Evolutionary conservation across 2,888 invertebrate genomes (phyloP).

Genomic region (Colostygia pectinataria): DNA sequence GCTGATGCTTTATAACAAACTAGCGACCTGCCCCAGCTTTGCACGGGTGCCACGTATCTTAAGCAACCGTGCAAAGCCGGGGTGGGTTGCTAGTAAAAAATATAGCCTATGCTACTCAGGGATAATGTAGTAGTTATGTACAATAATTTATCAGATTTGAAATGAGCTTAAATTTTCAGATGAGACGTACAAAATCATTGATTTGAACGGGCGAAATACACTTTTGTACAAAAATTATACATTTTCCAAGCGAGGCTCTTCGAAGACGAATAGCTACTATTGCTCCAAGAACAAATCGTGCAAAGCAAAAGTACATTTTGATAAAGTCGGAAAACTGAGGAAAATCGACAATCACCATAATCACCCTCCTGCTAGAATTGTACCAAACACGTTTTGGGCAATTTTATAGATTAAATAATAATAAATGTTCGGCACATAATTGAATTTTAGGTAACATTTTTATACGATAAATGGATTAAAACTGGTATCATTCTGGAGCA

Average conservation of each 20-base stretch:
- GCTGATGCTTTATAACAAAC: too few relatives aligned
- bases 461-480: too few relatives aligned
- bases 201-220: slow-evolving; percentile 11
- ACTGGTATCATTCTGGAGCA: too few relatives aligned
- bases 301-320: slow-evolving; percentile 29
- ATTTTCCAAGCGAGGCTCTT: slow-evolving; percentile 24
- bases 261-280: slow-evolving; percentile 17
- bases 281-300: slow-evolving; percentile 37
- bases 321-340: slow-evolving; percentile 24
- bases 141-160: too few relatives aligned
- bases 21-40: too few relatives aligned
- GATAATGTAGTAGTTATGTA: too few relatives aligned
- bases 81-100: too few relatives aligned
- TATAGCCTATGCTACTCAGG: too few relatives aligned
- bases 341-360: slow-evolving; percentile 19
- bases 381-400: slow-evolving; percentile 12
- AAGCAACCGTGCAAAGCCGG: too few relatives aligned
- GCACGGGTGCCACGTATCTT: too few relatives aligned
- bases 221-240: slow-evolving; percentile 33
- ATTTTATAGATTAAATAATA: slow-evolving; percentile 7
- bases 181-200: slow-evolving; percentile 13
- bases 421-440: too few relatives aligned
- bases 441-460: too few relatives aligned
- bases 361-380: slow-evolving; percentile 26
- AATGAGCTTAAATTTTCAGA: slow-evolving; percentile 6